Conservation (phyloP, 2,113 vertebrate genomes). For the Oryzias woworae region DNA sequence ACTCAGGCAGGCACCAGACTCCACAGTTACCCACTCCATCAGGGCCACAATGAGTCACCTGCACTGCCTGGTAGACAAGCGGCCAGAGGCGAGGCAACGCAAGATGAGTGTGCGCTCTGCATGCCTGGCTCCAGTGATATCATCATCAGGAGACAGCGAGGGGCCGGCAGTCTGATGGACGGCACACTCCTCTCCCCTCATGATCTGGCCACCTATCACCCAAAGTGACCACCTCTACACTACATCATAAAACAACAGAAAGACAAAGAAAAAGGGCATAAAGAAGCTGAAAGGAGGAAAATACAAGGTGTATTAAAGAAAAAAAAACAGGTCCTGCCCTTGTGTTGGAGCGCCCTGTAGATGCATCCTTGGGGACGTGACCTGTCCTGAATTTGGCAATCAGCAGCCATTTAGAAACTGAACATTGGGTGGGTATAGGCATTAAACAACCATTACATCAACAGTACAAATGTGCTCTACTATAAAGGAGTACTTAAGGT, state of each 20-base stretch:
- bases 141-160: slow-evolving; percentile 65
- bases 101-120: slow-evolving; percentile 34
- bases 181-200: slow-evolving; percentile 68
- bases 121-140: slow-evolving; percentile 75
- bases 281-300: slow-evolving; percentile 13
- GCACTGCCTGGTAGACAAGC: slow-evolving; percentile 57
- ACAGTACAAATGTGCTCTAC: slow-evolving; percentile 47
- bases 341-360: slow-evolving; percentile 39
- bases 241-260: slow-evolving; percentile 59
- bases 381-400: slow-evolving; percentile 52
- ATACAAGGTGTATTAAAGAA: slow-evolving; percentile 13
- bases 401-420: slow-evolving; percentile 62
- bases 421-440: slow-evolving; percentile 47
- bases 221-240: slow-evolving; percentile 39
- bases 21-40: slow-evolving; percentile 60
- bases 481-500: slow-evolving; percentile 55
- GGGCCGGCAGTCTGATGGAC: slow-evolving; percentile 63
- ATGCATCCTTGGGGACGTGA: slow-evolving; percentile 51
- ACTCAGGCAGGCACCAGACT: slow-evolving; percentile 66
- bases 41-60: slow-evolving; percentile 71
- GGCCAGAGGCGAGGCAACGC: slow-evolving; percentile 56
- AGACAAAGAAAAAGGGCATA: slow-evolving; percentile 40
- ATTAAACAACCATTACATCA: slow-evolving; percentile 74
- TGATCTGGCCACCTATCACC: slow-evolving; percentile 50
- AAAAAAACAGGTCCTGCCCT: slow-evolving; percentile 52